Percentiles rank a stretch among this genome's conserved stretches.
These are phyloP conservation scores for Drosophila falleni DNA, from an alignment of 2,888 invertebrate species.

Conservation along the genomic window DNA sequence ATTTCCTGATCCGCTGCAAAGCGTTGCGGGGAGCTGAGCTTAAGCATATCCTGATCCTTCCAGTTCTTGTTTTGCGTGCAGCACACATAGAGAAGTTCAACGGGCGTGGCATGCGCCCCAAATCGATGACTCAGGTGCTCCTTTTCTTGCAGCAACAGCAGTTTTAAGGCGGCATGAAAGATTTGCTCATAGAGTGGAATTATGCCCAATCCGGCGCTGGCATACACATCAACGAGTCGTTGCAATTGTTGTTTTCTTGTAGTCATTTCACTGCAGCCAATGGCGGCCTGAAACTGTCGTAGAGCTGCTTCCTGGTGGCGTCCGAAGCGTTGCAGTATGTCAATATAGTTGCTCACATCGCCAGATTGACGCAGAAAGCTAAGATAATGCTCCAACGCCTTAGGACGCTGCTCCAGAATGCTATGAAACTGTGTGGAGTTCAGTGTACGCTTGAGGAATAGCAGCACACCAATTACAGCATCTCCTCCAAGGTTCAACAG, in stretches of 20 bases:
- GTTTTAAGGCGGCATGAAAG: constrained; percentile 76
- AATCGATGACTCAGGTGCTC: constrained; percentile 61
- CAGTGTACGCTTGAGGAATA: constrained; percentile 91
- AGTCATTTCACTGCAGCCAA: constrained; percentile 75
- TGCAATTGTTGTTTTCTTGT: constrained; percentile 80
- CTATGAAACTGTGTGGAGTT: constrained; percentile 90
- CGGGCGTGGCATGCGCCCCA: constrained; percentile 72
- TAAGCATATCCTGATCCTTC: constrained; percentile 80
- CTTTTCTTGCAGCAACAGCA: constrained; percentile 76
- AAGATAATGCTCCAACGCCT: constrained; percentile 91
- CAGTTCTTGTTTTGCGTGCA: constrained; percentile 83
- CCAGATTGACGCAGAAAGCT: constrained; percentile 90
- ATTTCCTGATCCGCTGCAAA: constrained; percentile 86
- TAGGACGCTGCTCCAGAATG: constrained; percentile 89
- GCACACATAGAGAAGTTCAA: constrained; percentile 82
- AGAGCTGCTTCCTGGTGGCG: constrained; percentile 89
- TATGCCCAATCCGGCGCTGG: constrained; percentile 63
- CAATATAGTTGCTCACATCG: constrained; percentile 84
- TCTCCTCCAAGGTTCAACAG: constrained; percentile 91
- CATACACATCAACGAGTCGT: constrained; percentile 71
- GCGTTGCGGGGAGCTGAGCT: constrained; percentile 79
- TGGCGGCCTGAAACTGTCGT: constrained; percentile 84
- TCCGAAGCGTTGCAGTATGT: constrained; percentile 90
- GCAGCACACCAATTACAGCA: constrained; percentile 88
- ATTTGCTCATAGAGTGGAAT: constrained; percentile 80